Percentiles rank a stretch among this genome's conserved stretches.
Evolutionary conservation across 2,888 invertebrate genomes (phyloP).

Genomic region (Tetanocera ferruginea): DNA sequence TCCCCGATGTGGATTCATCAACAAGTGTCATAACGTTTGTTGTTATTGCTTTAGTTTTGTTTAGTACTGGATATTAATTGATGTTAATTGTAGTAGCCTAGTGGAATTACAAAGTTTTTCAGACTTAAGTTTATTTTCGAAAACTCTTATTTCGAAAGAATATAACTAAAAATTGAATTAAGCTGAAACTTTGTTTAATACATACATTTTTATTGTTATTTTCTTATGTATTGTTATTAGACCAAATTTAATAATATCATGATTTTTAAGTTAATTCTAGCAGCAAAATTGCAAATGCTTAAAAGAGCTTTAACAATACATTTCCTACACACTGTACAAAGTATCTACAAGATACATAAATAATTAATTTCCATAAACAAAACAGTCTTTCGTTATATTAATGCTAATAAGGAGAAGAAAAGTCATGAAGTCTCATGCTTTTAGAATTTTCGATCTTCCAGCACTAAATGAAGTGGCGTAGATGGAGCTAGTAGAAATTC

Average conservation of each 20-base stretch:
- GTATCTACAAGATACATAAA: neutral
- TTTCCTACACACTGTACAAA: slow-evolving; percentile 15
- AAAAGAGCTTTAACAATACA: neutral
- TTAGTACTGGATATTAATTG: too few relatives aligned
- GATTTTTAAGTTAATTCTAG: too few relatives aligned
- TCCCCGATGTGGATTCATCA: neutral
- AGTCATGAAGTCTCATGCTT: neutral
- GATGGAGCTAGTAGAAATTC: slow-evolving; percentile 86
- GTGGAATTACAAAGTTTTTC: too few relatives aligned
- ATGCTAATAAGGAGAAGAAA: neutral
- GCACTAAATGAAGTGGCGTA: slow-evolving; percentile 78
- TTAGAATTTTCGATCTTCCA: slow-evolving; percentile 73
- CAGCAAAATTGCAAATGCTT: neutral
- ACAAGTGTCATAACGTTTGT: neutral
- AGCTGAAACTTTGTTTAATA: too few relatives aligned
- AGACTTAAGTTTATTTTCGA: too few relatives aligned
- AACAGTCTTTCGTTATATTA: slow-evolving; percentile 26
- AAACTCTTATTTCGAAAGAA: too few relatives aligned
- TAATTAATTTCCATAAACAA: slow-evolving; percentile 31
- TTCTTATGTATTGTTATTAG: too few relatives aligned
- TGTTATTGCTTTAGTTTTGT: too few relatives aligned
- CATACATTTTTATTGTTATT: too few relatives aligned
- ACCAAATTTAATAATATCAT: too few relatives aligned
- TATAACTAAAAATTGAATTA: too few relatives aligned
- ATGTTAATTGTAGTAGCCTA: too few relatives aligned